phyloP scores from a whole-genome alignment of 2,113 vertebrate genomes.

The Clarias gariepinus region DNA sequence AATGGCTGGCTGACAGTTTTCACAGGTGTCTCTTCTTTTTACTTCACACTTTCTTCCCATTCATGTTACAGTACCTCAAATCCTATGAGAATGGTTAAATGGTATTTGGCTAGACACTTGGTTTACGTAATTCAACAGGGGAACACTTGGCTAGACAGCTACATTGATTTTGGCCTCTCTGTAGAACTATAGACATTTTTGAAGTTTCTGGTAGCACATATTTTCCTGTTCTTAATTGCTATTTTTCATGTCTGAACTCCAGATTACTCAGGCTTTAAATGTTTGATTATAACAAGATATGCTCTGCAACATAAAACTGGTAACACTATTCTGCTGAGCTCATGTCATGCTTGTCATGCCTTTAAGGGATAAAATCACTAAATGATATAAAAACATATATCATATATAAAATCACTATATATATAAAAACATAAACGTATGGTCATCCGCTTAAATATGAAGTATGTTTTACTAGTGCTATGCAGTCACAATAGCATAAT shows the following conservation, averaged over 20 bases:
- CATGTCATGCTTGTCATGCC: background rate
- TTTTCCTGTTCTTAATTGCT: background rate
- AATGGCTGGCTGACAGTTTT: conserved; percentile 22
- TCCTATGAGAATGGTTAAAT: conserved; percentile 21
- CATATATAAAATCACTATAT: no score
- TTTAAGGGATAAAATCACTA: background rate
- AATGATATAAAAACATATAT: no score
- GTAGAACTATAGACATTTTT: background rate
- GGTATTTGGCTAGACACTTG: conserved; percentile 9
- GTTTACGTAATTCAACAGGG: conserved; percentile 21
- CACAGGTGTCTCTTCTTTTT: conserved; percentile 25
- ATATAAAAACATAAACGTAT: background rate
- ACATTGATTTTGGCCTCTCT: conserved; percentile 22
- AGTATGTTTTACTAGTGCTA: background rate
- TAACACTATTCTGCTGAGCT: background rate
- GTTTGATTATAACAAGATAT: background rate
- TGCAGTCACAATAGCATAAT: background rate
- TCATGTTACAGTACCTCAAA: conserved; percentile 13
- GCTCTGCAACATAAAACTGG: background rate
- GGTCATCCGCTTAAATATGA: background rate
- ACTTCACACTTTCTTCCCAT: background rate
- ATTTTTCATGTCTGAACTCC: background rate
- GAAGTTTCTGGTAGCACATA: conserved; percentile 4
- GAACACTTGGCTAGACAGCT: conserved; percentile 19
- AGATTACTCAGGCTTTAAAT: background rate